These are phyloP conservation scores for Coluber constrictor DNA, from an alignment of 2,797 vertebrate genomes.

Conservation along the genomic window DNA sequence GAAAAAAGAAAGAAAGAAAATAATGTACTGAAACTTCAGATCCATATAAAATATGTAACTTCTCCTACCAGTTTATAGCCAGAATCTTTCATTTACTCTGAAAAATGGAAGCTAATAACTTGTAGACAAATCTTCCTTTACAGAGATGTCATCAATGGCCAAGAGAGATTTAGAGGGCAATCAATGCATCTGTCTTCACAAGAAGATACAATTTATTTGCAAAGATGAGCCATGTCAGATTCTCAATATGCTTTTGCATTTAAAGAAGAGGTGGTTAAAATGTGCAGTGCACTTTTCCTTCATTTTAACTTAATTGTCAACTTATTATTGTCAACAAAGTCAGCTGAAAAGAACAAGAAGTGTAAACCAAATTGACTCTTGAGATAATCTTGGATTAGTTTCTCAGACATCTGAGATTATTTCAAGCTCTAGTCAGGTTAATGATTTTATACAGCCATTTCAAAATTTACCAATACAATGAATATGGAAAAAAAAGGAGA, in stretches of 20 bases:
- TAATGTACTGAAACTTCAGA: neutral
- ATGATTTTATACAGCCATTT: neutral
- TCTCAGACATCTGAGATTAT: neutral
- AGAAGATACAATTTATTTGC: neutral
- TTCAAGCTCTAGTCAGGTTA: neutral
- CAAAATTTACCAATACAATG: neutral
- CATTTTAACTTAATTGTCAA: neutral
- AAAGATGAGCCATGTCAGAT: neutral
- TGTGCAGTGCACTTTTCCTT: neutral
- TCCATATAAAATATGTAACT: neutral
- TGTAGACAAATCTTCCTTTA: constrained; percentile 38
- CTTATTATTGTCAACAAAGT: neutral
- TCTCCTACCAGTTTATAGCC: neutral
- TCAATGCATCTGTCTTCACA: neutral
- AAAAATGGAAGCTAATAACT: constrained; percentile 46
- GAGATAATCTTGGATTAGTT: neutral
- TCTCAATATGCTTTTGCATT: neutral
- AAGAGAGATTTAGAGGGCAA: constrained; percentile 32
- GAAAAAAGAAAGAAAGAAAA: neutral
- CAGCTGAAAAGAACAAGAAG: neutral
- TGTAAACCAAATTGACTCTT: neutral
- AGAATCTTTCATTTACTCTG: constrained; percentile 26
- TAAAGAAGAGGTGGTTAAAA: neutral
- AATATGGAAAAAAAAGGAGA: neutral
- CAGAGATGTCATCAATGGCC: constrained; percentile 3